Evolutionary conservation across 35 echinoderm and acorn worm genomes (phyloP).

Genomic region (Ophiothrix spiculata): DNA sequence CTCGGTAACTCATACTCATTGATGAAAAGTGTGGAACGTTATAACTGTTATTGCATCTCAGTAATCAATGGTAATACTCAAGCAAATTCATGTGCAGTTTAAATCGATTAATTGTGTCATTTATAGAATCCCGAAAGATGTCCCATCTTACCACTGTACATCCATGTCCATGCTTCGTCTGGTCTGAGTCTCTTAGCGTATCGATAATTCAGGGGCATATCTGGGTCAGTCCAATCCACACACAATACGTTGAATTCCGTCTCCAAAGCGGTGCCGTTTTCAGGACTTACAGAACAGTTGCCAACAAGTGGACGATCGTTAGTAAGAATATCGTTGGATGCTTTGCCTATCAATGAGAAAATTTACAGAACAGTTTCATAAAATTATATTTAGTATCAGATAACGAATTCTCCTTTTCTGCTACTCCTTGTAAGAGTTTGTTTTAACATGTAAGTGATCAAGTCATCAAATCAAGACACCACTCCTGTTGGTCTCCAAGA

Average conservation of each 20-base stretch:
- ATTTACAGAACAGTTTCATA: background rate
- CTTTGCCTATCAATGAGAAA: conserved; percentile 38
- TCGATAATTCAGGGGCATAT: conserved; percentile 83
- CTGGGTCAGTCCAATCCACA: conserved; percentile 68
- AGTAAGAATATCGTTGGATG: conserved; percentile 68
- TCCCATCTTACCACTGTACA: conserved; percentile 81
- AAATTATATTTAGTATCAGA: background rate
- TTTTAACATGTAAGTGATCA: no score
- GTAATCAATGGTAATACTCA: no score
- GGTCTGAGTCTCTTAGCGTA: conserved; percentile 61
- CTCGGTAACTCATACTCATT: no score
- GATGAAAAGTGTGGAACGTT: no score
- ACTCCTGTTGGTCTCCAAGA: no score
- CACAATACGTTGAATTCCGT: conserved; percentile 87
- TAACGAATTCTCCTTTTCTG: no score
- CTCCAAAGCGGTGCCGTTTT: conserved; percentile 77
- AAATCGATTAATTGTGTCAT: no score
- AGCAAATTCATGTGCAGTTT: no score
- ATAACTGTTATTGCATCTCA: no score
- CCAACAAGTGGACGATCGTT: conserved; percentile 81
- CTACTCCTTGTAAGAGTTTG: no score
- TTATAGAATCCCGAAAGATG: no score
- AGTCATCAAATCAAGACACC: no score
- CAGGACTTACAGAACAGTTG: conserved; percentile 55
- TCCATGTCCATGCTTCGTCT: conserved; percentile 74